Percentiles rank a stretch among this genome's conserved stretches.
These are phyloP conservation scores for Heteractis magnifica DNA, from an alignment of 92 coral and sea anemone genomes.

Conservation along the genomic window DNA sequence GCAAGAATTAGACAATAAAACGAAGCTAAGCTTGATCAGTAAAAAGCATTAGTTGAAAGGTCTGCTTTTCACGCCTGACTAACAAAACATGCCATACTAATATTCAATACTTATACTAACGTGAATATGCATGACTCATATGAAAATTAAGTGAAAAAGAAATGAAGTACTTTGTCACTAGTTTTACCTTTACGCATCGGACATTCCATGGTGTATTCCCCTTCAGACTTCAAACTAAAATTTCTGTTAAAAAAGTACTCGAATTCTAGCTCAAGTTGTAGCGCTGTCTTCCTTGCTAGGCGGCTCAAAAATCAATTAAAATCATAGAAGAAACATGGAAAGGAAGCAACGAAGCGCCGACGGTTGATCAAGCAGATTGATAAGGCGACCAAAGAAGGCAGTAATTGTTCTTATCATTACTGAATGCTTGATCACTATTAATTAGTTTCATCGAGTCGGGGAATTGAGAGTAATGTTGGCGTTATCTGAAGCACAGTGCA, in stretches of 20 bases:
- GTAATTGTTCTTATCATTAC: constrained; percentile 15
- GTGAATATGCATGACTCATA: background rate
- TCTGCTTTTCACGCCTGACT: background rate
- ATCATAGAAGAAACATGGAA: background rate
- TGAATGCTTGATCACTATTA: constrained; percentile 9
- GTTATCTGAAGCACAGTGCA: constrained; percentile 8
- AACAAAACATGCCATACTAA: background rate
- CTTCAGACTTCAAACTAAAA: background rate
- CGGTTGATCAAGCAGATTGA: constrained; percentile 11
- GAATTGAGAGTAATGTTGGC: background rate
- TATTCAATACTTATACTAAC: background rate
- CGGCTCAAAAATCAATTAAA: background rate
- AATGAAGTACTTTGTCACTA: background rate
- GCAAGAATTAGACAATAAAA: background rate
- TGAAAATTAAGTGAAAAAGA: background rate
- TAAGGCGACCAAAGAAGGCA: background rate
- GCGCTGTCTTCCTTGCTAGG: background rate
- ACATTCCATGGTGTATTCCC: constrained; percentile 11
- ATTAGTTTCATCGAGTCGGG: constrained; percentile 36
- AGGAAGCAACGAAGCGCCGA: background rate
- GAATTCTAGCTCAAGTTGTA: background rate
- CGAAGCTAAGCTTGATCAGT: background rate
- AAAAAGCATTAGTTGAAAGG: background rate
- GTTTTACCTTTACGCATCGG: constrained; percentile 27
- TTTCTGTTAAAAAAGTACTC: background rate